Evolutionary conservation across 2,113 vertebrate genomes (phyloP).

Genomic region (Etheostoma cragini): DNA sequence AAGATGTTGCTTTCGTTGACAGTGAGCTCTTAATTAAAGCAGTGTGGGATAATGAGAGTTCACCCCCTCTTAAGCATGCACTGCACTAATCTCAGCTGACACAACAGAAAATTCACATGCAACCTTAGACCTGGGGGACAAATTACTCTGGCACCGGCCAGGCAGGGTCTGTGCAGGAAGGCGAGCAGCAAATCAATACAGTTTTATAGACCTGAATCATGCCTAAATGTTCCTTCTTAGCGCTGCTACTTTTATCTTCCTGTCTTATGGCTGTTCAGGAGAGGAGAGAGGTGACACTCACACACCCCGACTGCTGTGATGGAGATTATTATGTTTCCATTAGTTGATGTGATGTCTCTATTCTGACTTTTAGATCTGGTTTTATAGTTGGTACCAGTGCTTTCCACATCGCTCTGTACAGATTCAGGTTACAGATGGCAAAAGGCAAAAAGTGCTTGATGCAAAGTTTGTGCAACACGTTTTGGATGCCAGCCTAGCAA

Average conservation of each 20-base stretch:
- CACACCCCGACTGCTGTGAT: constrained; percentile 24
- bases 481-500: constrained; percentile 9
- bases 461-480: constrained; percentile 38
- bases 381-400: constrained; percentile 13
- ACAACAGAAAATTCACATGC: constrained; percentile 77
- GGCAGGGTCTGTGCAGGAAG: constrained; percentile 61
- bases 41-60: constrained; percentile 72
- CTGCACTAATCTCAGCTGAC: constrained; percentile 78
- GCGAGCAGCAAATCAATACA: constrained; percentile 76
- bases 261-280: constrained; percentile 36
- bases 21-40: constrained; percentile 76
- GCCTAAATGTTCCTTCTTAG: constrained; percentile 64
- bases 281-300: constrained; percentile 29
- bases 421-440: constrained; percentile 31
- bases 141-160: constrained; percentile 68
- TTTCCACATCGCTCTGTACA: background rate
- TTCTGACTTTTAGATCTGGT: constrained; percentile 29
- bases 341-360: constrained; percentile 25
- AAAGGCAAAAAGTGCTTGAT: constrained; percentile 24
- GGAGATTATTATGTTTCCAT: constrained; percentile 35
- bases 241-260: constrained; percentile 53
- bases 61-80: constrained; percentile 68
- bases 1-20: constrained; percentile 66
- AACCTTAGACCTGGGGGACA: constrained; percentile 71
- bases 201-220: constrained; percentile 73